Evolutionary conservation across 2,113 vertebrate genomes (phyloP), one percentile per base, ranked within the genome.

Genomic region (Equus quagga): DNA sequence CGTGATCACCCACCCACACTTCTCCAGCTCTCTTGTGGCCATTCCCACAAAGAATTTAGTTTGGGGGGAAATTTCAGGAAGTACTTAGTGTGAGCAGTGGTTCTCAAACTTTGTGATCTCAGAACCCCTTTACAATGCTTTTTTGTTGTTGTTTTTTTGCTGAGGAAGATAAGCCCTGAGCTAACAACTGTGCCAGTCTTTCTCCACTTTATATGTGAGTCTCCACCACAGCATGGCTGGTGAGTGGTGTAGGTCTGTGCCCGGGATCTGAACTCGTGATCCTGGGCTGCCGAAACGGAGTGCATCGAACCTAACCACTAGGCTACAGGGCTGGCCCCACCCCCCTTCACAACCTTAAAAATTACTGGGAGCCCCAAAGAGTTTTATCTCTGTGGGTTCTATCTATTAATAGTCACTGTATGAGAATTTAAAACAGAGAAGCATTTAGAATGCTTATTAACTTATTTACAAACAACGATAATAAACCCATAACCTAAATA

Each of bases 331-430:
- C 36, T 41, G 36, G 36, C 36, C 36, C 36, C 36, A 41, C 36
- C 36, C n/a, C 10, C 24, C 33, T 80, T 54, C 51, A 21, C 18
- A 12, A 21, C 41, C 41, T 96, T 54, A 58, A 18, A 44, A 76
- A 64, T 56, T 49, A 58, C 10, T 0, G 0, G 14, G 64, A 24
- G n/a, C 15, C 33, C 28, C 19, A 18, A 21, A 18, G n/a, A 44
- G 51, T 58, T 41, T n/a, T 33, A 44, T 23, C 36, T 23, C 13
- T 44, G 46, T 60, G 64, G 21, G 58, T 56, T 33, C 5, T 36
- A 10, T n/a, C n/a, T 36, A 15, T 23, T 24, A 31, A 11, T 5
- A 41, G 0, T n/a, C n/a, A 44, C 17, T 49, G 15, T 33, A 21
- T 60, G 72, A 15, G 19, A 90, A 21, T 36, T 78, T 69, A 72